A percentile compares a stretch with the other conserved stretches of the same genome.
phyloP scores from a whole-genome alignment of 2,797 vertebrate genomes.

The Myotis pilosus region DNA sequence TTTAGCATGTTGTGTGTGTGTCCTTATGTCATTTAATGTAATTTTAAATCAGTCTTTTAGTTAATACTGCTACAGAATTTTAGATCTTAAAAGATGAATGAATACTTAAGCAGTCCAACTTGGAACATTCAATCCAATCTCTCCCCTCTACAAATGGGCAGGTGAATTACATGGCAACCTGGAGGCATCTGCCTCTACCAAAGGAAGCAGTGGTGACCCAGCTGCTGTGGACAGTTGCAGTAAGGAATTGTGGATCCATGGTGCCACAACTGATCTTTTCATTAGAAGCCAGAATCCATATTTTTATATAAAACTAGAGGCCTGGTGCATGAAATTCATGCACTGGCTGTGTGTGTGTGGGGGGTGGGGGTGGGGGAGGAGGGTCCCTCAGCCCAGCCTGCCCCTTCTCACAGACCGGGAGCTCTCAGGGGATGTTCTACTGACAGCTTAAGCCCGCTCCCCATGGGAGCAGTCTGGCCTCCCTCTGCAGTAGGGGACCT shows the following conservation, averaged over 20 bases:
- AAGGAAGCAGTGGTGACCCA: not conserved
- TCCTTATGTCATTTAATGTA: not conserved
- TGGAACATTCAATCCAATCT: not conserved
- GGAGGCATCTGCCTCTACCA: not conserved
- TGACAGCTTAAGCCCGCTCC: too few species aligned
- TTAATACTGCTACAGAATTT: not conserved
- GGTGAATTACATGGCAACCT: not conserved
- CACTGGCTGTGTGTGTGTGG: too few species aligned
- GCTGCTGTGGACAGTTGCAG: fast-evolving
- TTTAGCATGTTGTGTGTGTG: not conserved
- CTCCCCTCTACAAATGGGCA: not conserved
- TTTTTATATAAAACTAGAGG: not conserved
- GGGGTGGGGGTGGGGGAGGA: too few species aligned
- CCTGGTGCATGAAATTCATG: too few species aligned
- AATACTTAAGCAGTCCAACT: not conserved
- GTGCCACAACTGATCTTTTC: not conserved
- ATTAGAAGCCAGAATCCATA: not conserved
- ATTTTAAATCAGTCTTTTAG: not conserved
- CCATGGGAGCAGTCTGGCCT: too few species aligned
- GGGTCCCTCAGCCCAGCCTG: too few species aligned
- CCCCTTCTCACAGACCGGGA: too few species aligned
- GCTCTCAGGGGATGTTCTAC: too few species aligned
- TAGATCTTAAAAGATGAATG: not conserved
- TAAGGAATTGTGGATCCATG: not conserved
- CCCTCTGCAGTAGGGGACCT: too few species aligned